Conservation (phyloP, 2,797 vertebrate species). For the Notamacropus eugenii region DNA sequence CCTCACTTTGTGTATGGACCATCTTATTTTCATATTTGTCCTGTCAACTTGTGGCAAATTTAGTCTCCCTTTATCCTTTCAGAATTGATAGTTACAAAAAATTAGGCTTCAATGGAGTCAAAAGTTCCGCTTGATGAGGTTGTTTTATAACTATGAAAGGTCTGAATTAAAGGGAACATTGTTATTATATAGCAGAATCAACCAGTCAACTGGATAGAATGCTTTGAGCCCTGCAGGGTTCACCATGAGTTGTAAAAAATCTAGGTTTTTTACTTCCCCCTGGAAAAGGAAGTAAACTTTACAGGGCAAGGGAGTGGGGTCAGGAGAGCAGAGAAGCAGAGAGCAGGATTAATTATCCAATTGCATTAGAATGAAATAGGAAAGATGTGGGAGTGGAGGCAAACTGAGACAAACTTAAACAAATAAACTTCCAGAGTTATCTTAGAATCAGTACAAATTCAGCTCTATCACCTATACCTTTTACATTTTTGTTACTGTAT, state of each 20-base stretch:
- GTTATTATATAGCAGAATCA: neutral
- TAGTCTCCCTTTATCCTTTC: neutral
- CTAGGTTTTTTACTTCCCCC: neutral
- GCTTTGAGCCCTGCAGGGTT: neutral
- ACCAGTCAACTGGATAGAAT: neutral
- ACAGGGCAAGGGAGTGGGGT: neutral
- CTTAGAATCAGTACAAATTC: neutral
- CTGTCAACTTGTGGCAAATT: neutral
- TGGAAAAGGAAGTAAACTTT: neutral
- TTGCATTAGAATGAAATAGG: neutral
- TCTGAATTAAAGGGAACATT: neutral
- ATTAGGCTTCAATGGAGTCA: neutral
- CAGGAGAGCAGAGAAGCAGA: neutral
- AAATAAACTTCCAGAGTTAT: neutral
- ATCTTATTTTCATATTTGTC: neutral
- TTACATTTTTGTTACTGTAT: neutral
- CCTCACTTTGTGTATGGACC: neutral
- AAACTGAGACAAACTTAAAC: neutral
- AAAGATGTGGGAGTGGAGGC: neutral
- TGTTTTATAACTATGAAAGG: neutral
- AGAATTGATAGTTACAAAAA: slow-evolving; percentile 13
- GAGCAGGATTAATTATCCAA: neutral
- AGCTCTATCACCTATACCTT: neutral
- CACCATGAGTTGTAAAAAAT: neutral
- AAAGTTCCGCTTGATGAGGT: neutral